A percentile compares a stretch with the other conserved stretches of the same genome.
phyloP scores from a whole-genome alignment of 2,113 vertebrate genomes.

The Haplochromis vanheusdeni region DNA sequence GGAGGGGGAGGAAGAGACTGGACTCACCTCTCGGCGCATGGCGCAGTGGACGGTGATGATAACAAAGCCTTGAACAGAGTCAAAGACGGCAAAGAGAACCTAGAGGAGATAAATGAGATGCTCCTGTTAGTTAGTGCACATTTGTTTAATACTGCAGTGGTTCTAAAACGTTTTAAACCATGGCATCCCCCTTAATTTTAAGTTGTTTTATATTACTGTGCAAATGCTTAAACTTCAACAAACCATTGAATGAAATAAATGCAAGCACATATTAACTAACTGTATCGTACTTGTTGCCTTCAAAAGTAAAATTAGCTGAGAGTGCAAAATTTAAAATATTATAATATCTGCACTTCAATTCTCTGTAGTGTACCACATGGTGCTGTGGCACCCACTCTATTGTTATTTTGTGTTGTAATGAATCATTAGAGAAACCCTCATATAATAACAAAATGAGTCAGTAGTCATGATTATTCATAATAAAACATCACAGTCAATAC shows the following conservation, averaged over 20 bases:
- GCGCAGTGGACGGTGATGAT: conserved; percentile 97
- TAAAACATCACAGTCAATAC: neutral
- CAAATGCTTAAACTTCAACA: neutral
- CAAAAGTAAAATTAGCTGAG: neutral
- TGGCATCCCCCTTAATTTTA: neutral
- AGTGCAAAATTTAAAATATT: neutral
- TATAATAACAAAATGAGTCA: neutral
- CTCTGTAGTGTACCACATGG: neutral
- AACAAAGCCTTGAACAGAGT: conserved; percentile 95
- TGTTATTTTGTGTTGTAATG: neutral
- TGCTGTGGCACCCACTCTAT: neutral
- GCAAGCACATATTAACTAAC: neutral
- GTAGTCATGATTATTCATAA: neutral
- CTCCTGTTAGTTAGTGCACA: neutral
- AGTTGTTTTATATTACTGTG: neutral
- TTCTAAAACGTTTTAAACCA: neutral
- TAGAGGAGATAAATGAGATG: conserved; percentile 58
- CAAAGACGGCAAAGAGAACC: conserved; percentile 91
- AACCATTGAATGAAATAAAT: neutral
- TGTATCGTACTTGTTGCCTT: neutral
- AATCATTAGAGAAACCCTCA: neutral
- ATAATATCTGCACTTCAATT: neutral
- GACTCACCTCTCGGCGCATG: conserved; percentile 90
- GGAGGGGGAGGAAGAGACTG: neutral
- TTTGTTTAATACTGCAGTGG: neutral